Percentiles rank a stretch among this genome's conserved stretches.
phyloP scores from a whole-genome alignment of 1,140 invertebrate species.

The Ericerus pela region DNA sequence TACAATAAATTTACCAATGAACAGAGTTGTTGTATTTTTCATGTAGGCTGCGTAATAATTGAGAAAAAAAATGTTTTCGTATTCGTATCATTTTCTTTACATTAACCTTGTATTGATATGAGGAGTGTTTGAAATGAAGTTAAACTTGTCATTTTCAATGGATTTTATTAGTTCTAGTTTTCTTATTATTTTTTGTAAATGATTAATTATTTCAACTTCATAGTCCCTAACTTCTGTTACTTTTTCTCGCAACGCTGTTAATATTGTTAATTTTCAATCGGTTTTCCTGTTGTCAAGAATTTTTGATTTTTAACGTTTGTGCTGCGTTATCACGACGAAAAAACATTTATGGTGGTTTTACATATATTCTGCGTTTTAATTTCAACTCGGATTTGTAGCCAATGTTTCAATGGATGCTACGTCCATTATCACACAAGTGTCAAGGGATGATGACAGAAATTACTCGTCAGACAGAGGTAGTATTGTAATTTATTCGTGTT shows the following conservation, averaged over 20 bases:
- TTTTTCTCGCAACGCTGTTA: too few relatives aligned
- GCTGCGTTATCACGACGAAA: not conserved
- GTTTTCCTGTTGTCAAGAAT: too few relatives aligned
- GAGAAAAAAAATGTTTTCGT: slow-evolving; percentile 2
- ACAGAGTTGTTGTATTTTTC: slow-evolving; percentile 4
- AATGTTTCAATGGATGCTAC: slow-evolving; percentile 91
- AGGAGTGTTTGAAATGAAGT: too few relatives aligned
- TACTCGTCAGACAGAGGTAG: slow-evolving; percentile 83
- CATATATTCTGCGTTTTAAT: slow-evolving; percentile 17
- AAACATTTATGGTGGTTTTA: slow-evolving; percentile 22
- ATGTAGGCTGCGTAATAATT: not conserved
- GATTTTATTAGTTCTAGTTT: too few relatives aligned
- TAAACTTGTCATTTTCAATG: too few relatives aligned
- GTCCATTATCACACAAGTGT: slow-evolving; percentile 95
- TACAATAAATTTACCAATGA: too few relatives aligned
- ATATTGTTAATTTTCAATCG: too few relatives aligned
- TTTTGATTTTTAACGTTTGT: too few relatives aligned
- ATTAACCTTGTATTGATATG: not conserved
- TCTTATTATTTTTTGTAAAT: too few relatives aligned
- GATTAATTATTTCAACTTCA: too few relatives aligned
- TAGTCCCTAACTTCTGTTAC: too few relatives aligned
- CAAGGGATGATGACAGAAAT: slow-evolving; percentile 88
- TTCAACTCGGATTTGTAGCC: slow-evolving; percentile 33
- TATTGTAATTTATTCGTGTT: too few relatives aligned
- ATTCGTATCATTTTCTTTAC: not conserved